These are phyloP conservation scores for Actinia equina DNA, from an alignment of 64 coral and sea anemone species.

Conservation along the genomic window DNA sequence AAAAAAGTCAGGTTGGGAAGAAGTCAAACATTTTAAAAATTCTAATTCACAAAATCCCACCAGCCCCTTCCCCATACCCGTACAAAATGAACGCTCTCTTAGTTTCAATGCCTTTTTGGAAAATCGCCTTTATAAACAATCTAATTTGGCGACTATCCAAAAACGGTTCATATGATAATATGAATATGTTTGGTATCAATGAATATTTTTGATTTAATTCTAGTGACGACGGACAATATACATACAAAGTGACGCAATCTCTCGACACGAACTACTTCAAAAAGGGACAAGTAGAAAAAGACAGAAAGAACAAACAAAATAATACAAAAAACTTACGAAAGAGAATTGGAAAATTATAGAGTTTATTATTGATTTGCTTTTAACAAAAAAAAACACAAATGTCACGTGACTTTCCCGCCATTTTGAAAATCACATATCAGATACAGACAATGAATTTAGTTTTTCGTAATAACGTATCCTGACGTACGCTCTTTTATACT, in stretches of 20 bases:
- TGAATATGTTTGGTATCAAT: not conserved
- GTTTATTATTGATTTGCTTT: not conserved
- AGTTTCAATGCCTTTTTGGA: too few relatives aligned
- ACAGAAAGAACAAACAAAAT: not conserved
- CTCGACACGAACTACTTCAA: not conserved
- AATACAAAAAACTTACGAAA: not conserved
- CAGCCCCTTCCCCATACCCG: not conserved
- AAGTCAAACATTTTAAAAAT: too few relatives aligned
- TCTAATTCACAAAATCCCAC: not conserved
- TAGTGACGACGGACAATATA: not conserved
- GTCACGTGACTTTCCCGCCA: not conserved
- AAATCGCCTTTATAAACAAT: too few relatives aligned
- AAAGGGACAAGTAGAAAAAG: conserved; percentile 5
- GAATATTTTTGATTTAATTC: not conserved
- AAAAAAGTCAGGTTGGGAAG: too few relatives aligned
- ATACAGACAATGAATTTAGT: not conserved
- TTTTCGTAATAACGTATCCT: too few relatives aligned
- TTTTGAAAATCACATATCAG: not conserved
- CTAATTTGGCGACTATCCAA: too few relatives aligned
- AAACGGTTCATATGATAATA: too few relatives aligned
- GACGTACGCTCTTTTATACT: too few relatives aligned
- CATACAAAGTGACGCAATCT: not conserved
- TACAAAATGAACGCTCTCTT: too few relatives aligned
- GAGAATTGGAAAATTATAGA: conserved; percentile 1
- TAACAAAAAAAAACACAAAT: not conserved